phyloP scores from a whole-genome alignment of 2,113 vertebrate genomes.

The Azemiops feae region DNA sequence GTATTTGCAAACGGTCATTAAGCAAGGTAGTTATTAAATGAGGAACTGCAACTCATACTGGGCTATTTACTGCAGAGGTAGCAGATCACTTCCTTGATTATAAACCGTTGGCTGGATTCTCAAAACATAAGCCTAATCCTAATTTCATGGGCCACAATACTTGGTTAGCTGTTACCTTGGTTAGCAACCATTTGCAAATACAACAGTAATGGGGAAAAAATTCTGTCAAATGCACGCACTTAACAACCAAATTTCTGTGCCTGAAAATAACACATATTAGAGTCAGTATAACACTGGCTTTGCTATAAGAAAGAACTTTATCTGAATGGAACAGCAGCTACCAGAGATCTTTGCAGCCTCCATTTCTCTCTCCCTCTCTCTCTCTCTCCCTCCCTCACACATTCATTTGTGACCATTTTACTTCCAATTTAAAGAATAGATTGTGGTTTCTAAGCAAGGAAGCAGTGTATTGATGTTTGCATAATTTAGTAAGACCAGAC shows the following conservation, averaged over 20 bases:
- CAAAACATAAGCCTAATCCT: neutral
- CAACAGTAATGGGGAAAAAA: neutral
- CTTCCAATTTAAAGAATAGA: neutral
- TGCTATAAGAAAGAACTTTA: neutral
- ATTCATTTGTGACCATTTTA: neutral
- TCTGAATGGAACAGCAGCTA: neutral
- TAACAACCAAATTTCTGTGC: neutral
- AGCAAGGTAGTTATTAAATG: neutral
- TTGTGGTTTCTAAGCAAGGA: neutral
- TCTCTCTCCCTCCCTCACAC: too few relatives aligned
- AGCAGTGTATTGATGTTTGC: neutral
- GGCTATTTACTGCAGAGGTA: neutral
- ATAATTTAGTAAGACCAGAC: neutral
- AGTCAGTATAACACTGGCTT: neutral
- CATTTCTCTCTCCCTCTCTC: too few relatives aligned
- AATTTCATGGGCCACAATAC: neutral
- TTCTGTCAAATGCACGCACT: neutral
- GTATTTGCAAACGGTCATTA: neutral
- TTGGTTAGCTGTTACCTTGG: neutral
- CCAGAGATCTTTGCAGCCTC: neutral
- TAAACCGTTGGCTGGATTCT: neutral
- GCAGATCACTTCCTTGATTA: neutral
- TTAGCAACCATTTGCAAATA: neutral
- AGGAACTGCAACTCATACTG: neutral
- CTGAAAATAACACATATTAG: neutral